Evolutionary conservation across 1,140 invertebrate species (phyloP).

Genomic region (Conus ventricosus): DNA sequence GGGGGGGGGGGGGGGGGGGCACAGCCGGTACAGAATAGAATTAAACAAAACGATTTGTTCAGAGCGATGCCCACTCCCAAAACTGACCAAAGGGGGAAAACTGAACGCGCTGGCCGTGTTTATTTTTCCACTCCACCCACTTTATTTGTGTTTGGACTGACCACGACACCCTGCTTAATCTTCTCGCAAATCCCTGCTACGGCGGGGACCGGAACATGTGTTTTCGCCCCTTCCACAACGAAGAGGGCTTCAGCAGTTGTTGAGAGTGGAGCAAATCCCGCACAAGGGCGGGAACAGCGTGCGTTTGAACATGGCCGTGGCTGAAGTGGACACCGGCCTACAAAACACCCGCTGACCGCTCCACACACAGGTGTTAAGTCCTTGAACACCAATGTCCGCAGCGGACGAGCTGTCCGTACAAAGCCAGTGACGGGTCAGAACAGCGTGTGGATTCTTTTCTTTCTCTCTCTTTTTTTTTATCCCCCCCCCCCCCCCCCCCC

Average conservation of each 20-base stretch:
- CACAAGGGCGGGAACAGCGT: background rate
- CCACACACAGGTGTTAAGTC: background rate
- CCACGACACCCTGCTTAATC: background rate
- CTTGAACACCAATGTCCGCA: too few relatives aligned
- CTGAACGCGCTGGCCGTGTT: background rate
- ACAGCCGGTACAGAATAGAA: too few relatives aligned
- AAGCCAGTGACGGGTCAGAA: too few relatives aligned
- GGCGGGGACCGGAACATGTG: background rate
- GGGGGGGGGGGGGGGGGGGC: too few relatives aligned
- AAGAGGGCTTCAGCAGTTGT: background rate
- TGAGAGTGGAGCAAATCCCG: background rate
- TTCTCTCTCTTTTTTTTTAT: too few relatives aligned
- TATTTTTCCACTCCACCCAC: background rate
- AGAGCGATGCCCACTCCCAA: background rate
- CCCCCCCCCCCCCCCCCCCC: too few relatives aligned
- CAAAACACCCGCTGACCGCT: background rate
- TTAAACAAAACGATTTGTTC: background rate
- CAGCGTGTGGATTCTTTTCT: too few relatives aligned
- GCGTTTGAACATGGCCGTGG: background rate
- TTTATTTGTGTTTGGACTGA: conserved; percentile 2
- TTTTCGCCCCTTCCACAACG: background rate
- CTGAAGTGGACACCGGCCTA: background rate
- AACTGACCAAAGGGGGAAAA: background rate
- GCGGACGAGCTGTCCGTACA: too few relatives aligned
- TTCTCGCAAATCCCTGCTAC: background rate